These are phyloP conservation scores for Gymnoscopelus braueri DNA, from an alignment of 2,797 vertebrate species.

Conservation along the genomic window DNA sequence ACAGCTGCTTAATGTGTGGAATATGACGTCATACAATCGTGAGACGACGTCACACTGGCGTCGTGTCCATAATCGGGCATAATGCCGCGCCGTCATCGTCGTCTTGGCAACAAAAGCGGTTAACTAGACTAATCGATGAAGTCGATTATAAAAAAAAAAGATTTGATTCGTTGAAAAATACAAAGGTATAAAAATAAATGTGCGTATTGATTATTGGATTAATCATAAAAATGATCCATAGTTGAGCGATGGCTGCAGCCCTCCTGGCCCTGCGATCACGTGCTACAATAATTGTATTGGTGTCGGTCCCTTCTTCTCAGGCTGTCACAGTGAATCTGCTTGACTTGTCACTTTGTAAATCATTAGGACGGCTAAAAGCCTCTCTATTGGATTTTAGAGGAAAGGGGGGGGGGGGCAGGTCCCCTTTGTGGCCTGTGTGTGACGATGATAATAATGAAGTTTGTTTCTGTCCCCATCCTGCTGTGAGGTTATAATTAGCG, in stretches of 20 bases:
- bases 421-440: constrained; percentile 73
- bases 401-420: constrained; percentile 19
- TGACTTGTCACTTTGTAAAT: constrained; percentile 95
- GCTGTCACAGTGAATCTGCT: constrained; percentile 91
- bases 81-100: too few relatives aligned
- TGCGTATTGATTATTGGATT: too few relatives aligned
- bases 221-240: too few relatives aligned
- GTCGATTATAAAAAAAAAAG: too few relatives aligned
- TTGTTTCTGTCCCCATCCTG: constrained; percentile 76
- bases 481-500: constrained; percentile 78
- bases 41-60: too few relatives aligned
- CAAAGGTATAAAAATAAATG: too few relatives aligned
- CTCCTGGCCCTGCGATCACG: constrained; percentile 44
- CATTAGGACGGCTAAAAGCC: constrained; percentile 92
- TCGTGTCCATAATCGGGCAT: too few relatives aligned
- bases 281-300: constrained; percentile 85
- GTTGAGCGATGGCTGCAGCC: not conserved
- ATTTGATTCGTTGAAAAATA: too few relatives aligned
- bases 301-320: constrained; percentile 85
- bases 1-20: too few relatives aligned
- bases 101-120: too few relatives aligned
- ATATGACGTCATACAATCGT: too few relatives aligned
- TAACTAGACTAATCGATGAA: too few relatives aligned
- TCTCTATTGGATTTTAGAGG: constrained; percentile 89
- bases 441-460: constrained; percentile 80